These are phyloP conservation scores for Climacteris rufus DNA, from an alignment of 2,113 vertebrate genomes.

Conservation along the genomic window DNA sequence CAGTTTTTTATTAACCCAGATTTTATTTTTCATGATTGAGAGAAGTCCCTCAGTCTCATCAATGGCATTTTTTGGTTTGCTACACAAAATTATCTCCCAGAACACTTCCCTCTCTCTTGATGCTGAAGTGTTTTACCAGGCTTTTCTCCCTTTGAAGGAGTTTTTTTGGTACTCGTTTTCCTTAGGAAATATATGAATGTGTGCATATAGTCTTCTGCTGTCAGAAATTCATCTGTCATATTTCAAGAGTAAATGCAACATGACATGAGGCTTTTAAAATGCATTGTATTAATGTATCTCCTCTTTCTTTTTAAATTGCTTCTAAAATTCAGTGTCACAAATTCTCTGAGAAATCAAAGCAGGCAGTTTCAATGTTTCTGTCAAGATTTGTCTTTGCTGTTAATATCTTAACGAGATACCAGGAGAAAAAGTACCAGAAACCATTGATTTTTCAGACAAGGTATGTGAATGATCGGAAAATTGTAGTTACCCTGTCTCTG, in stretches of 20 bases:
- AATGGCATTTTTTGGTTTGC: background rate
- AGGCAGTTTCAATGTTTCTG: background rate
- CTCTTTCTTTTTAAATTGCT: background rate
- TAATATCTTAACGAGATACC: background rate
- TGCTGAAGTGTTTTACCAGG: background rate
- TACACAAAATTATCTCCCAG: background rate
- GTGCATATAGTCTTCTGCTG: background rate
- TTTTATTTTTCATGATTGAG: background rate
- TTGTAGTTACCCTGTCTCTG: background rate
- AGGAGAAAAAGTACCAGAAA: background rate
- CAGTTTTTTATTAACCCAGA: background rate
- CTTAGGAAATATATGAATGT: background rate
- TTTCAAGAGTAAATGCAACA: background rate
- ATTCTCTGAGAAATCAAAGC: background rate
- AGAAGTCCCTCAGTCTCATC: background rate
- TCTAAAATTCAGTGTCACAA: background rate
- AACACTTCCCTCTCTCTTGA: background rate
- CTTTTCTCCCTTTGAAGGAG: background rate
- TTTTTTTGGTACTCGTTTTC: background rate
- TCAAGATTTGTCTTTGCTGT: background rate
- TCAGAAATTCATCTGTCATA: background rate
- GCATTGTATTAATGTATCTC: background rate
- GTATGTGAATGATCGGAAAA: background rate
- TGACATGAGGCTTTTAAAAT: background rate
- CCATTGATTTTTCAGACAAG: background rate